These are phyloP conservation scores for Euplagia quadripunctaria DNA, from an alignment of 2,888 invertebrate genomes.

Conservation along the genomic window DNA sequence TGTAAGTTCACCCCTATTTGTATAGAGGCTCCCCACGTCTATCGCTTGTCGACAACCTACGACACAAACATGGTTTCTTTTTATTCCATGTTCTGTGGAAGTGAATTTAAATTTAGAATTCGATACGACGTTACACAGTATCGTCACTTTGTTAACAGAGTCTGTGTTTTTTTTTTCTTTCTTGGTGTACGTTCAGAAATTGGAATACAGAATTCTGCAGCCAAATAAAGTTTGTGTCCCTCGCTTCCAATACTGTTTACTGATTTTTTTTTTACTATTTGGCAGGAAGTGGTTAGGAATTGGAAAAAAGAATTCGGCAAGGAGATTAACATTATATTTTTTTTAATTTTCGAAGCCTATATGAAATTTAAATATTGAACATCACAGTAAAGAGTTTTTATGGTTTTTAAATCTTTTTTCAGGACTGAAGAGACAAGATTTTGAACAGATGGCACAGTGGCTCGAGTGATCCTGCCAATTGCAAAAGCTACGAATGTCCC, in stretches of 20 bases:
- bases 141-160: neutral
- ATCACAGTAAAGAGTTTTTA: neutral
- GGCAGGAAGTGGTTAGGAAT: neutral
- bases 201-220: neutral
- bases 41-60: neutral
- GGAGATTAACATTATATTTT: neutral
- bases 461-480: no score
- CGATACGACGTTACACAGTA: neutral
- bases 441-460: no score
- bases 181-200: neutral
- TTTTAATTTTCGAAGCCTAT: neutral
- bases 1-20: conserved; percentile 12
- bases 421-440: no score
- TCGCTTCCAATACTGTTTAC: neutral
- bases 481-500: no score
- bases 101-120: conserved; percentile 7
- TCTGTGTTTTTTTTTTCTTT: neutral
- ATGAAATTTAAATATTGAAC: neutral
- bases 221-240: conserved; percentile 3
- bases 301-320: neutral
- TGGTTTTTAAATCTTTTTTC: neutral
- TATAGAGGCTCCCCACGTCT: neutral
- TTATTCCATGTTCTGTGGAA: neutral
- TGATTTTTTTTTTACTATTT: neutral
- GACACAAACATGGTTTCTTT: neutral